Evolutionary conservation across 2,888 invertebrate species (phyloP), one percentile per base, ranked within the genome.

Genomic region (Teleiodes luculella): DNA sequence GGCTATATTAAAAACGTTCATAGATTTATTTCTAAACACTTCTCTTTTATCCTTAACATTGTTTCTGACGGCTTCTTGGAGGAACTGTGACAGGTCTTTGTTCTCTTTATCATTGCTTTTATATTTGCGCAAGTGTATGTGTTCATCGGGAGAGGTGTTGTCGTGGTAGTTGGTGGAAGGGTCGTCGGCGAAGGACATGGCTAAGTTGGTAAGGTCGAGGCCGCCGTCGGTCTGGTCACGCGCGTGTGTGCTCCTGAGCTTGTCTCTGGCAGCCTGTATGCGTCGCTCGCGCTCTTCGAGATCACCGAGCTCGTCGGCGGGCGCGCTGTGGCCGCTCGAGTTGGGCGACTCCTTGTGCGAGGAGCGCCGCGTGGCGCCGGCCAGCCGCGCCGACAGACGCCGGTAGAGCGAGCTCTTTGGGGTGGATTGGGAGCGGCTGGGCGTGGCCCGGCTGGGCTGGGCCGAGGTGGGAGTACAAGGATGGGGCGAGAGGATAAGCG

Each of bases 401-500:
- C 88, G 88, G 74, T 89, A 89, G 56, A 89, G 75, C 41, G 89
- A 88, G 67, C 78, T 84, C 73, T 89, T 88, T 62, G 86, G 86
- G 60, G 86, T 86, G 62, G 83, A 80, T 68, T 88, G 62, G 86
- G 86, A 61, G 86, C 82, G 81, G 61, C 74, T 82, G 56, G 86
- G 82, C 57, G 85, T 81, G 58, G 77, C 72, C 47, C 81, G 83
- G 68, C 80, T 74, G 51, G 83, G 78, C 66, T 80, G 80, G 55
- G 67, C 59, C 65, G 78, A 74, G 70, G 74, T 82, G 58, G 88
- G 81, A 56, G 81, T 89, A 76, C 71, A 87, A 55, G 81, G 80
- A 65, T 74, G 85, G 58, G 88, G 86, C 59, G 89, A 89, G 60
- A 87, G 89, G 91, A 90, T 90, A 91, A 88, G 90, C 90, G 91